Evolutionary conservation across 2,888 invertebrate genomes (phyloP), one percentile per base, ranked within the genome.

Genomic region (Eumacrocentrus americanus): DNA sequence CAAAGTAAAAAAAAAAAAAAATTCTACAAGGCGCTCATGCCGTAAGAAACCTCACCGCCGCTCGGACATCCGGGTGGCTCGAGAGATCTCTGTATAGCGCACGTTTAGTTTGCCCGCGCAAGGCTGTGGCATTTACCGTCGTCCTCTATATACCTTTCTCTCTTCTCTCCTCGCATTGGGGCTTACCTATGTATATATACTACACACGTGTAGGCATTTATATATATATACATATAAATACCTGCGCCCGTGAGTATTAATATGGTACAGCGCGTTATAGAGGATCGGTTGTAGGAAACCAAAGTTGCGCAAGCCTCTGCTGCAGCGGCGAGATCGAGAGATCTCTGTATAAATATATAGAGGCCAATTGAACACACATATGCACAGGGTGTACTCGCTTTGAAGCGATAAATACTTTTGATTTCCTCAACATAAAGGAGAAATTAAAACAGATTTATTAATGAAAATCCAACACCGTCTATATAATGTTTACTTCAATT

Each of bases 41-140:
- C 25, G 12, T 23, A 51, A 60, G 55, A 44, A 44, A 55, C 23
- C 14, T 25, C 9, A 9, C 23, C 37, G 25, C 64, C 63, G 62
- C 59, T 72, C 75, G 75, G 75, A 75, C 74, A 75, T 75, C 75
- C 75, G 75, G 75, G 74, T 74, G 69, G 35, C 22, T 44, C 64
- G 29, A 29, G 61, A 56, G 60, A 60, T 63, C 63, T 59, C 60
- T 53, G 29, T 29, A 55, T 50, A 61, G 64, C 60, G 60, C 61
- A 60, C 48, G 51, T 34, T 48, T 34, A 61, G 56, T 62, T 46
- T 58, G 22, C 50, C 5, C 44, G 42, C 55, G 62, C 60, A 59
- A 58, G 58, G 63, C 60, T 56, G 48, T 64, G 65, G 66, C 69
- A 71, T 71, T 70, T 66, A 71, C 70, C 67, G 68, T 51, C 50